Conservation (phyloP, 2,888 invertebrate species). For the Deroplatys truncata region DNA sequence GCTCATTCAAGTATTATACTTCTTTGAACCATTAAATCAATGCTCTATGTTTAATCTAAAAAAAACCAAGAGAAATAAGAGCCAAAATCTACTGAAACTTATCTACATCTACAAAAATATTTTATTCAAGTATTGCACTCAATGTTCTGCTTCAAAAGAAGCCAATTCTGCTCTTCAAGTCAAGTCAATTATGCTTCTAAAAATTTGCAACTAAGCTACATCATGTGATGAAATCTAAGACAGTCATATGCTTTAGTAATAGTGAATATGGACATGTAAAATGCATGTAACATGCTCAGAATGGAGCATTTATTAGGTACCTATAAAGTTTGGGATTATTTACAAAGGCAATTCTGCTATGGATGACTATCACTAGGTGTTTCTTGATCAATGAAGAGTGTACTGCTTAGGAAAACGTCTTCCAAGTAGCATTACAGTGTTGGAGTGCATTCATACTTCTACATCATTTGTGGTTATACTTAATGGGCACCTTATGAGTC, state of each 20-base stretch:
- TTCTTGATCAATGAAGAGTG: not conserved
- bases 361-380: not conserved
- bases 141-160: not conserved
- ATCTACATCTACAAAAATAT: not conserved
- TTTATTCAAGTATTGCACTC: not conserved
- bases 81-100: not conserved
- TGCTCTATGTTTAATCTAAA: not conserved
- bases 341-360: not conserved
- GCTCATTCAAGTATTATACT: not conserved
- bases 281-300: not conserved
- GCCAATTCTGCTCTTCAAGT: not conserved
- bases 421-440: not conserved
- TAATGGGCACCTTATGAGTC: not conserved
- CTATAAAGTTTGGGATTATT: not conserved
- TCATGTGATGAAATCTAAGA: not conserved
- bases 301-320: not conserved
- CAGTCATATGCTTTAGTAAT: not conserved
- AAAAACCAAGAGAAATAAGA: not conserved
- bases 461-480: too few relatives aligned
- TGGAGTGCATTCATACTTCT: not conserved
- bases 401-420: not conserved
- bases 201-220: not conserved
- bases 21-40: not conserved
- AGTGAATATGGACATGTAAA: not conserved
- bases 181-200: not conserved